Conservation (phyloP, 2,113 vertebrate species). For the Cinclus mexicanus region DNA sequence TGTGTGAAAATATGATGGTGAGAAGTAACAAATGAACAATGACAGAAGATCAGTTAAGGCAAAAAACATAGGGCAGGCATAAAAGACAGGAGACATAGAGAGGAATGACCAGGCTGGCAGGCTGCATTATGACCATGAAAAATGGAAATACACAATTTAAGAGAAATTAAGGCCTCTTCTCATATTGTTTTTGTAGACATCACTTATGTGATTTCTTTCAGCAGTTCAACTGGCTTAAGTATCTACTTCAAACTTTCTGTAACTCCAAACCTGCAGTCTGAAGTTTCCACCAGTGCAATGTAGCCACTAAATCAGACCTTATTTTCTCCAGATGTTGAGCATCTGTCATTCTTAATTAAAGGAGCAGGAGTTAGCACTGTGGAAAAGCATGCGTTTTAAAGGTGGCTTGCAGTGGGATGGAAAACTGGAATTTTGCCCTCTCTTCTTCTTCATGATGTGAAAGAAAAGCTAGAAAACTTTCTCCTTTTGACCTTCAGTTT, state of each 20-base stretch:
- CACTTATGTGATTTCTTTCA: not conserved
- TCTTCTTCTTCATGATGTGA: not conserved
- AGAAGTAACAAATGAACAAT: not conserved
- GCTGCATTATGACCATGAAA: not conserved
- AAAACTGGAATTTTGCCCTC: conserved; percentile 33
- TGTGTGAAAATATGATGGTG: not conserved
- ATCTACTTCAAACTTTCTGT: not conserved
- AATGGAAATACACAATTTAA: not conserved
- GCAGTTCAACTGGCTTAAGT: not conserved
- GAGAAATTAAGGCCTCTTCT: not conserved
- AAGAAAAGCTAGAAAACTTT: not conserved
- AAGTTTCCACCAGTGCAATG: conserved; percentile 5
- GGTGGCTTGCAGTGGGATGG: not conserved
- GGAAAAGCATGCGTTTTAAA: conserved; percentile 10
- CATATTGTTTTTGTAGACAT: not conserved
- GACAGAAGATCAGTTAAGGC: not conserved
- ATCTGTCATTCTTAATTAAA: conserved; percentile 52
- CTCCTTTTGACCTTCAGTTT: not conserved
- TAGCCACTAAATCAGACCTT: not conserved
- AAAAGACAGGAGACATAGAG: not conserved
- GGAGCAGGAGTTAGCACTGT: not conserved
- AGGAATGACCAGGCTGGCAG: not conserved
- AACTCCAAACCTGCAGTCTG: not conserved
- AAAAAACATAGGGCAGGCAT: not conserved
- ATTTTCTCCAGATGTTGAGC: conserved; percentile 51